phyloP scores from a whole-genome alignment of 2,797 vertebrate species.

The Coracias cyanogaster region DNA sequence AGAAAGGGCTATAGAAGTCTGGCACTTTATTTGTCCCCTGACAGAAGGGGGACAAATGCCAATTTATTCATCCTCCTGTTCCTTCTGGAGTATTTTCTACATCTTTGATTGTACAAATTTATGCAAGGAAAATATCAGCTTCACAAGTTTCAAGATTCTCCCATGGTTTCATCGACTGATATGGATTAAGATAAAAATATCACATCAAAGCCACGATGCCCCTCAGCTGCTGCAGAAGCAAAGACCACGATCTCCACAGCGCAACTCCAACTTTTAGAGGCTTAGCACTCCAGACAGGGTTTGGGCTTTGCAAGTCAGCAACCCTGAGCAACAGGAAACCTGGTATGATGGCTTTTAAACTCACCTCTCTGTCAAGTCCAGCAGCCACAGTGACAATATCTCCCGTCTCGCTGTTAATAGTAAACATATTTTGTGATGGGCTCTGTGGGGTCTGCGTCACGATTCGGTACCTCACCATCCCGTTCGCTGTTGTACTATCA shows the following conservation, averaged over 20 bases:
- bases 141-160: background rate
- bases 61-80: background rate
- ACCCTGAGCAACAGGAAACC: rapidly evolving
- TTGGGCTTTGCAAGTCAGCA: background rate
- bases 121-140: background rate
- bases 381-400: constrained; percentile 94
- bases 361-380: constrained; percentile 94
- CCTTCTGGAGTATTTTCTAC: background rate
- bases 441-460: constrained; percentile 93
- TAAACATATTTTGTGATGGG: constrained; percentile 96
- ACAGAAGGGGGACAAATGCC: background rate
- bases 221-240: background rate
- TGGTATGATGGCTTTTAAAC: background rate
- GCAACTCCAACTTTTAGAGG: background rate
- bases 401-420: constrained; percentile 95
- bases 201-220: background rate
- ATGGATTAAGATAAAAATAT: constrained; percentile 26
- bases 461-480: constrained; percentile 94
- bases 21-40: background rate
- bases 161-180: background rate
- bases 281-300: background rate
- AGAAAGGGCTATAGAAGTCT: background rate
- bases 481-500: constrained; percentile 92
- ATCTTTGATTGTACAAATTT: background rate
- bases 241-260: background rate